These are phyloP conservation scores for Mayetiola destructor DNA, from an alignment of 2,888 invertebrate species.

Conservation along the genomic window DNA sequence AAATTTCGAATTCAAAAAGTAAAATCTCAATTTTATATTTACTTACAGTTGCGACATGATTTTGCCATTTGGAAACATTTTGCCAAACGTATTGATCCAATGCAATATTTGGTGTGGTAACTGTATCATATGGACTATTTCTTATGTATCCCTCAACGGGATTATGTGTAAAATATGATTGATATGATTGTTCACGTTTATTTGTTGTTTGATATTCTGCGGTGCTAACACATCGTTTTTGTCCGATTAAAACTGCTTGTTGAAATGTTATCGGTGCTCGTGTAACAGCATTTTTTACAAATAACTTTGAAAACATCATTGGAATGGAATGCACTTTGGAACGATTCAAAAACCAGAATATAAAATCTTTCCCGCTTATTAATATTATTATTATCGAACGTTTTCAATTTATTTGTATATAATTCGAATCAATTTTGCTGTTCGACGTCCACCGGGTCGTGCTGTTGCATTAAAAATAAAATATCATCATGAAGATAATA, in stretches of 20 bases:
- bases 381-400: too few species aligned
- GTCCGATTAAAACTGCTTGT: too few species aligned
- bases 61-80: conserved; percentile 47
- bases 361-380: too few species aligned
- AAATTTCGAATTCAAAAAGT: too few species aligned
- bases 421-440: too few species aligned
- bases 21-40: neutral
- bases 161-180: conserved; percentile 7
- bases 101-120: conserved; percentile 39
- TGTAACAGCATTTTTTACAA: neutral
- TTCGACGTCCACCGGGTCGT: too few species aligned
- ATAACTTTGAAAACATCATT: conserved; percentile 5
- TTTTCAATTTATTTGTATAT: too few species aligned
- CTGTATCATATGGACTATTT: conserved; percentile 37
- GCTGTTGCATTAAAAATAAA: too few species aligned
- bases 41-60: conserved; percentile 48
- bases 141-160: conserved; percentile 2
- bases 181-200: neutral
- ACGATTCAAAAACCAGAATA: too few species aligned
- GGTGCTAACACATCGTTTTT: neutral
- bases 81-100: conserved; percentile 48
- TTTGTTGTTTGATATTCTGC: neutral
- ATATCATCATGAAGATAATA: too few species aligned
- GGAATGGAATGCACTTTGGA: too few species aligned
- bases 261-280: too few species aligned